Base-by-base conservation (phyloP, 2,113 vertebrate species). In the Scopus umbretta region DNA sequence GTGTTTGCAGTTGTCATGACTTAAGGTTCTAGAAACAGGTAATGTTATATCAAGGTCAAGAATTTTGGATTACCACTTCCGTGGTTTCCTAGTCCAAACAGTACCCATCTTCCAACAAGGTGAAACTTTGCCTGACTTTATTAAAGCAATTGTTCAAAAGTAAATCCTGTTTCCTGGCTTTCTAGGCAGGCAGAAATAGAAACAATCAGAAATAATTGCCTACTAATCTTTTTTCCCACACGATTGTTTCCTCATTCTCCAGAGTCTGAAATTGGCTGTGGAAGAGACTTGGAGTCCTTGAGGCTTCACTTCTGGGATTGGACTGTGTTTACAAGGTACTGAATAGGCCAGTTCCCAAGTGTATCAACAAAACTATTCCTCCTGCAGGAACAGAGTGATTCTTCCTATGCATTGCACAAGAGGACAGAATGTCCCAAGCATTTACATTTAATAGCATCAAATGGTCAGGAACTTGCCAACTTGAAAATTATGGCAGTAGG, bases 131-230 rank as follows among this genome's bases (percentile, higher is more conserved):
- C 23, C 86, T 74, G 83, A 29, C 70, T 82, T 79, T 53, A 49
- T 65, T 68, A 63, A 72, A 61, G 74, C 58, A 80, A 82, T 82
- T 95, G 74, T 72, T 80, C 49, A 36, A n/a, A 43, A 91, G 87
- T 6, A 90, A 97, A 96, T 94, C 91, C 84, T 65, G 40, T 70
- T 93, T 73, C 70, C 66, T 91, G 73, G 66, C 38, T 82, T 91
- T 72, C 49, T 53, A 58, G 76, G 81, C 71, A 80, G 79, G 78
- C 66, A 92, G 90, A 66, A 92, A 75, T 26, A 80, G 79, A 95
- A 94, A 89, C 45, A 95, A 85, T 62, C 59, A 73, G 84, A 67
- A 86, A 76, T 94, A 95, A 96, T 88, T 88, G 81, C 74, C 62
- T 21, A 32, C 30, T 88, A 84, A 67, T 94, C 83, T 80, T 38